phyloP scores from a whole-genome alignment of 1,140 invertebrate species.

The Adoxophyes honmai region DNA sequence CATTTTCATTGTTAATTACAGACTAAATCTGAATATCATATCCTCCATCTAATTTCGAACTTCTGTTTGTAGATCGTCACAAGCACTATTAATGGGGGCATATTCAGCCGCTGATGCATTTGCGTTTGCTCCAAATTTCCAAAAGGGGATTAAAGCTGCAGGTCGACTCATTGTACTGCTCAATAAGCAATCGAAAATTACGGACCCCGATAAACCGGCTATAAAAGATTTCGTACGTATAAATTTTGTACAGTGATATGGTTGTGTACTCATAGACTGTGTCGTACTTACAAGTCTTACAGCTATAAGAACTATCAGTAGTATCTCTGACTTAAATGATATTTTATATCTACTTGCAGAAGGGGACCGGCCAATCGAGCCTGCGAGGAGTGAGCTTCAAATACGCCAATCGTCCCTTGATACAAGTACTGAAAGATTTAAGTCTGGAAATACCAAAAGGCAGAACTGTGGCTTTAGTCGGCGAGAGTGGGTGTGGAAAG shows the following conservation, averaged over 20 bases:
- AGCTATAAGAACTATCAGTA: too few relatives aligned
- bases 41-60: too few relatives aligned
- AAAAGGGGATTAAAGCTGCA: constrained; percentile 81
- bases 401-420: constrained; percentile 85
- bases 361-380: constrained; percentile 61
- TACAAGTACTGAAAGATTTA: constrained; percentile 83
- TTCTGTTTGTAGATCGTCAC: constrained; percentile 80
- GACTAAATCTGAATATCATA: too few relatives aligned
- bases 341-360: too few relatives aligned
- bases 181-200: constrained; percentile 75
- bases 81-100: constrained; percentile 86
- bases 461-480: constrained; percentile 90
- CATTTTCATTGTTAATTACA: too few relatives aligned
- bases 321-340: too few relatives aligned
- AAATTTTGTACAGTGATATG: too few relatives aligned
- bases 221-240: constrained; percentile 60
- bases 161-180: constrained; percentile 78
- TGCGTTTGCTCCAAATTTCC: constrained; percentile 85
- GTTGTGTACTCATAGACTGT: too few relatives aligned
- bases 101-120: constrained; percentile 85
- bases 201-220: constrained; percentile 58
- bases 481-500: constrained; percentile 93
- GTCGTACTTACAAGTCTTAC: too few relatives aligned
- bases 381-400: constrained; percentile 82
- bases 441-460: constrained; percentile 82